These are phyloP conservation scores for Centruroides vittatus DNA, from an alignment of 1,140 invertebrate species.

Conservation along the genomic window DNA sequence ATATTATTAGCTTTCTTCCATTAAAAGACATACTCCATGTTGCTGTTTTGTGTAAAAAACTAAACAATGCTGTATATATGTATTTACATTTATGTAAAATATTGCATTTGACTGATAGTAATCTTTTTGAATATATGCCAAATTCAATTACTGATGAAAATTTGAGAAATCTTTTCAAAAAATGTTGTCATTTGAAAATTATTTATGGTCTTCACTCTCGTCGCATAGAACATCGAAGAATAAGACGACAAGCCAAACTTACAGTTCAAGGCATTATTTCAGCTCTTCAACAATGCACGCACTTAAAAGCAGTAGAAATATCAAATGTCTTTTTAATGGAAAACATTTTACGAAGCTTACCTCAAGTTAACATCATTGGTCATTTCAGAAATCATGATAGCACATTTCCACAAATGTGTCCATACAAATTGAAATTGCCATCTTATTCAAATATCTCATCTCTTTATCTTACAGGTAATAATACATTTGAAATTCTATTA, in stretches of 20 bases:
- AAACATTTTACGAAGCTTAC: constrained; percentile 23
- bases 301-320: constrained; percentile 22
- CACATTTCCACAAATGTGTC: constrained; percentile 20
- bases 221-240: constrained; percentile 17
- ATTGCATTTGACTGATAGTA: constrained; percentile 6
- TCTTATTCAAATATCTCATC: constrained; percentile 21
- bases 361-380: constrained; percentile 23
- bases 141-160: constrained; percentile 20
- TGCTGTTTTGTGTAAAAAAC: constrained; percentile 6
- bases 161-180: constrained; percentile 17
- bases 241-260: constrained; percentile 15
- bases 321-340: constrained; percentile 23
- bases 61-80: constrained; percentile 2
- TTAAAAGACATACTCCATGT: constrained; percentile 6
- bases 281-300: constrained; percentile 16
- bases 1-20: constrained; percentile 9
- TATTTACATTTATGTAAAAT: constrained; percentile 6
- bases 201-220: constrained; percentile 23
- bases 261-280: constrained; percentile 24
- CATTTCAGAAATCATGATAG: constrained; percentile 24
- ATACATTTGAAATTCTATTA: background rate
- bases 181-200: constrained; percentile 20
- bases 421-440: constrained; percentile 17
- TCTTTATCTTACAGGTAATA: constrained; percentile 21
- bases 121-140: constrained; percentile 20